phyloP scores from a whole-genome alignment of 2,113 vertebrate genomes.

The Platysternon megacephalum region DNA sequence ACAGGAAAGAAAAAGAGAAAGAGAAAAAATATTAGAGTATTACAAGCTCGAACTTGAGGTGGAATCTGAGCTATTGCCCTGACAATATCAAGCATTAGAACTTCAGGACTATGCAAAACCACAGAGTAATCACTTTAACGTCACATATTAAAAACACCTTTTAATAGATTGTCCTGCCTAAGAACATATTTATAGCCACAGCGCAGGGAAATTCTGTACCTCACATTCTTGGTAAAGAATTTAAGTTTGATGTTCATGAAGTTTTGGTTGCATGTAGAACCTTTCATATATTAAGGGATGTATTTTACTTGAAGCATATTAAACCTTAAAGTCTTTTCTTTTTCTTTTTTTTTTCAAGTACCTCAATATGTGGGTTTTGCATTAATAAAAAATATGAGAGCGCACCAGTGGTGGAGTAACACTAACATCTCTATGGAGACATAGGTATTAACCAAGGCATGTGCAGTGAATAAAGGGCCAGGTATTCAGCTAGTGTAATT shows the following conservation, averaged over 20 bases:
- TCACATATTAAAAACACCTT: background rate
- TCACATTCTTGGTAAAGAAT: background rate
- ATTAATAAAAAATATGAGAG: background rate
- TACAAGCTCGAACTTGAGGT: constrained; percentile 40
- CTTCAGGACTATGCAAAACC: constrained; percentile 21
- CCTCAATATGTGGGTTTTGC: background rate
- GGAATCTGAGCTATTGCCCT: constrained; percentile 27
- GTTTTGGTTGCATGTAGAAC: background rate
- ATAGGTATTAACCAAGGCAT: background rate
- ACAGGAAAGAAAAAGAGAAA: background rate
- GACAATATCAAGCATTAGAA: background rate
- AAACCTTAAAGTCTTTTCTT: background rate
- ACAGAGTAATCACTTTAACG: constrained; percentile 9
- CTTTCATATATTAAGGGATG: background rate
- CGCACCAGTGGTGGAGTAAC: fast-evolving
- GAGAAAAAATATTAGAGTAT: background rate
- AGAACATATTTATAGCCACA: background rate
- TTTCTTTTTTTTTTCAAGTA: background rate
- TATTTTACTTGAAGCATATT: background rate
- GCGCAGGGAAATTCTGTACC: background rate
- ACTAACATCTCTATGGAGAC: background rate
- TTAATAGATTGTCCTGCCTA: background rate
- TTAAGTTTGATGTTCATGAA: background rate
- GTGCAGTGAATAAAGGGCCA: background rate
- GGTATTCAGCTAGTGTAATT: fast-evolving